Conservation (phyloP, 2,113 vertebrate genomes). For the Tragelaphus strepsiceros region DNA sequence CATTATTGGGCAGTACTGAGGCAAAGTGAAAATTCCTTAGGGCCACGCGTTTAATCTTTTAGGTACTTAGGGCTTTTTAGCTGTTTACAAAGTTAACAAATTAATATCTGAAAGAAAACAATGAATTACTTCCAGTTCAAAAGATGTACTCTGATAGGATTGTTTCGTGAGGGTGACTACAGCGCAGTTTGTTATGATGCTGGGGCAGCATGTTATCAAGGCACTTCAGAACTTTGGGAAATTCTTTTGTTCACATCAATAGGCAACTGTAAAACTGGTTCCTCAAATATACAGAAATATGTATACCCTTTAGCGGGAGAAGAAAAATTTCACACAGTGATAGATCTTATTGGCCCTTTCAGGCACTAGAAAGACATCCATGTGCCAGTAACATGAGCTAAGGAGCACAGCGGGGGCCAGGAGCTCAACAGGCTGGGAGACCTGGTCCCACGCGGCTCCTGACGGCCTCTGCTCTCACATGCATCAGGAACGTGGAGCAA, state of each 20-base stretch:
- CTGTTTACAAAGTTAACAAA: background rate
- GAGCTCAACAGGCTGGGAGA: background rate
- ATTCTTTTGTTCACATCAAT: background rate
- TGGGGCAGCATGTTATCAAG: background rate
- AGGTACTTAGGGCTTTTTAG: background rate
- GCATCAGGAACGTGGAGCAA: accelerated
- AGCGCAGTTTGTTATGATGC: accelerated
- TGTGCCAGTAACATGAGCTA: accelerated
- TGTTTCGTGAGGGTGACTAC: background rate
- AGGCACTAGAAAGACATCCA: background rate
- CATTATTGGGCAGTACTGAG: background rate
- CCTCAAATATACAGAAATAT: background rate
- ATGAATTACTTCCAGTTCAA: background rate
- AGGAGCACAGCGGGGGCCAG: background rate
- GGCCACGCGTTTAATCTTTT: too few species aligned
- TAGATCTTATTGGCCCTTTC: background rate
- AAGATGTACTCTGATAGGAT: accelerated
- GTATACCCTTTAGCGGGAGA: background rate
- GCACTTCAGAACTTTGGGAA: background rate
- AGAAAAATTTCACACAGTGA: background rate
- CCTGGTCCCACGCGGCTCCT: accelerated
- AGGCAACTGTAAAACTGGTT: background rate
- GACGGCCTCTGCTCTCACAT: accelerated
- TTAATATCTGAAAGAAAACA: background rate
- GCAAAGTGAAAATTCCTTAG: background rate